Percentiles rank a stretch among this genome's conserved stretches.
Conservation (phyloP, 2,113 vertebrate species). For the Kryptolebias marmoratus region DNA sequence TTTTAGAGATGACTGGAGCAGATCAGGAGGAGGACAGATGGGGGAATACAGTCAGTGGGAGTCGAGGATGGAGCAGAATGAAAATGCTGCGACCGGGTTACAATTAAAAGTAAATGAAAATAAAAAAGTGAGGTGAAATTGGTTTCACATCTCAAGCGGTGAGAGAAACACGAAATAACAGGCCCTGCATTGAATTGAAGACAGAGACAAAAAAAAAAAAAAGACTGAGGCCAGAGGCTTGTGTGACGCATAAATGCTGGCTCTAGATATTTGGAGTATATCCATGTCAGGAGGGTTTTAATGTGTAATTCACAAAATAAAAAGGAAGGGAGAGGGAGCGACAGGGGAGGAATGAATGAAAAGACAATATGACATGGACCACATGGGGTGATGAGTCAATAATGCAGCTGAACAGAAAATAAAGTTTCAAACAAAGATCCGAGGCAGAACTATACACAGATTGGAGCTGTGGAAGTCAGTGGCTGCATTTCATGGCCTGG, state of each 20-base stretch:
- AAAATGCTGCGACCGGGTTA: conserved; percentile 29
- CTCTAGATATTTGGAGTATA: conserved; percentile 57
- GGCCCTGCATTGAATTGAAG: conserved; percentile 22
- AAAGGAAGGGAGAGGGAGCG: conserved; percentile 11
- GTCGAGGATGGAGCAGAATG: conserved; percentile 39
- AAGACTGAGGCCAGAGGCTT: conserved; percentile 49
- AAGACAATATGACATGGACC: conserved; percentile 40
- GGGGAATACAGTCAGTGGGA: conserved; percentile 58
- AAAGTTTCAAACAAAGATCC: conserved; percentile 38
- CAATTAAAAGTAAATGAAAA: conserved; percentile 35
- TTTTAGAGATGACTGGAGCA: conserved; percentile 68
- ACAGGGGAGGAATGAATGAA: conserved; percentile 32
- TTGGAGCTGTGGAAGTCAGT: background rate
- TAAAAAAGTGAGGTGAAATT: conserved; percentile 48
- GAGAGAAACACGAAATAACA: conserved; percentile 30
- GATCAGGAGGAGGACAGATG: conserved; percentile 62
- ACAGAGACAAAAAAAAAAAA: conserved; percentile 37
- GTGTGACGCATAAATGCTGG: conserved; percentile 66
- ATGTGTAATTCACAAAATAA: conserved; percentile 75
- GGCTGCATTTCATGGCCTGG: conserved; percentile 7
- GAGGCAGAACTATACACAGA: conserved; percentile 17
- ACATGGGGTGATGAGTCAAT: conserved; percentile 41
- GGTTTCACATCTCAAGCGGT: conserved; percentile 41
- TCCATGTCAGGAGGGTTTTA: conserved; percentile 59
- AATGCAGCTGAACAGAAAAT: conserved; percentile 38